Evolutionary conservation across 2,113 vertebrate species (phyloP), one percentile per base, ranked within the genome.

Genomic region (Pipa parva): DNA sequence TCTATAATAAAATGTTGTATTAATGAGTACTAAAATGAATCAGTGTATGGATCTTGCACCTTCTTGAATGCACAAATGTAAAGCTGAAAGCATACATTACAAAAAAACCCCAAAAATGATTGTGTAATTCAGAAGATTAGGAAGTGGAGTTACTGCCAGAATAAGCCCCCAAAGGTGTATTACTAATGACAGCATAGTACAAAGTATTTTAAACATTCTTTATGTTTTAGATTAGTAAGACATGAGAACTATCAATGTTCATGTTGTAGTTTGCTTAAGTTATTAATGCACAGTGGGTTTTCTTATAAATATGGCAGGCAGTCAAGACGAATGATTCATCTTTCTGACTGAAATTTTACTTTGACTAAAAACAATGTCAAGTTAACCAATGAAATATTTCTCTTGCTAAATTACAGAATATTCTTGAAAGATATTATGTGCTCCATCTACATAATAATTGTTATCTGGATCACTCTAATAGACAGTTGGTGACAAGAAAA

Each of bases 211-310:
- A 63, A 71, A 72, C 66, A 68, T 71, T 50, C 49, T 50, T 72
- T 70, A 50, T 61, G 60, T 58, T 67, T 73, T 75, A 57, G 77
- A 13, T 5, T 59, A 62, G 6, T 12, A 48, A 64, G 64, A 42
- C 4, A 62, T 45, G 63, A 20, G 20, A 71, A 9, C 54, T 6
- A 9, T 22, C 3, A 52, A 8, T 27, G 50, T 52, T 72, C 57
- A 24, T 10, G 48, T 59, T 60, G 46, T 60, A 60, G 39, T 52
- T 69, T 72, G 1, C 4, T 74, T 61, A 50, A 58, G 18, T 59
- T 73, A 71, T 24, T 9, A 26, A 2, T 59, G 33, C 33, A 4
- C 77, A 63, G 20, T 72, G 75, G 67, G 1, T 62, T 15, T 12
- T 24, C 61, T 11, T 10, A 13, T 13, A 36, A 63, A 51, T 3